Evolutionary conservation across 2,113 vertebrate species (phyloP).

Genomic region (Rhinoderma darwinii): DNA sequence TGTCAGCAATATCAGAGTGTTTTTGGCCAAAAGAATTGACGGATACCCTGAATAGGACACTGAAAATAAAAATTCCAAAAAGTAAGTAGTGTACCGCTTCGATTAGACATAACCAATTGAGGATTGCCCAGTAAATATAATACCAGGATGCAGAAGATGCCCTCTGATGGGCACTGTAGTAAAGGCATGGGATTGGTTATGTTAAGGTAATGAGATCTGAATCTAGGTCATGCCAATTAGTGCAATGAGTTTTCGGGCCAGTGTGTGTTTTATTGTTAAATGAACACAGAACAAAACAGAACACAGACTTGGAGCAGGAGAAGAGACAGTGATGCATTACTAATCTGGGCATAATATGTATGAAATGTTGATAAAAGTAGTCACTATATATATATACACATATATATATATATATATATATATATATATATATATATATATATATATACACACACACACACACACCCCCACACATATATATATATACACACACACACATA

Average conservation of each 20-base stretch:
- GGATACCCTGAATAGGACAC: too few species aligned
- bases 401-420: too few species aligned
- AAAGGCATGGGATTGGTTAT: neutral
- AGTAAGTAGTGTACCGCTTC: too few species aligned
- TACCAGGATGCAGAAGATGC: neutral
- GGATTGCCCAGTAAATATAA: neutral
- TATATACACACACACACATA: too few species aligned
- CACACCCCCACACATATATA: too few species aligned
- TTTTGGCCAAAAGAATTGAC: too few species aligned
- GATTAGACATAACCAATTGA: neutral
- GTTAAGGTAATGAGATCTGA: neutral
- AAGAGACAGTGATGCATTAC: neutral
- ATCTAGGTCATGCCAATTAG: constrained; percentile 49
- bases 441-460: too few species aligned
- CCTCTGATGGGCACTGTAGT: neutral
- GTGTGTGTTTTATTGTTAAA: constrained; percentile 5
- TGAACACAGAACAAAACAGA: neutral
- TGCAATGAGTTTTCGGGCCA: neutral
- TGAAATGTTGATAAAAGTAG: neutral
- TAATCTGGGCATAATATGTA: neutral
- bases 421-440: too few species aligned
- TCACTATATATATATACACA: too few species aligned
- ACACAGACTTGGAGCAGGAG: neutral
- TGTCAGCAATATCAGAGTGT: too few species aligned
- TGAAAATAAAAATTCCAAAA: too few species aligned